Percentiles rank a stretch among this genome's conserved stretches.
phyloP scores from a whole-genome alignment of 2,797 vertebrate species.

The Hoplostethus mediterraneus region DNA sequence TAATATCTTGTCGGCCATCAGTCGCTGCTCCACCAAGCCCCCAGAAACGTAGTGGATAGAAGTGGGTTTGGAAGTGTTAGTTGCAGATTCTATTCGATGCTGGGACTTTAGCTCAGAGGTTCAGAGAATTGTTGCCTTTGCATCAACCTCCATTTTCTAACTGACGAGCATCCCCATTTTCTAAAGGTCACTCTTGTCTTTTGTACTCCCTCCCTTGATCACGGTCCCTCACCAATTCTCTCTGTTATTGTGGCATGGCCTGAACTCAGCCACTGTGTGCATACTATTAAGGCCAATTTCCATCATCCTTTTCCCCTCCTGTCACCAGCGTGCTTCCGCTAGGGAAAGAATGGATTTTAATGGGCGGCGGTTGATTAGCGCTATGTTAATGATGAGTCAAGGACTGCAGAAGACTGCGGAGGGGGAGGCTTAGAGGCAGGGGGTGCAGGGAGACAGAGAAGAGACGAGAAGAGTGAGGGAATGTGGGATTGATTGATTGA shows the following conservation, averaged over 20 bases:
- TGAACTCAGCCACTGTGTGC: slow-evolving; percentile 29
- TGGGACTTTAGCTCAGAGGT: slow-evolving; percentile 37
- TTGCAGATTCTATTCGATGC: slow-evolving; percentile 9
- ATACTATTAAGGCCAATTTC: slow-evolving; percentile 75
- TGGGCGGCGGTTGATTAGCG: slow-evolving; percentile 70
- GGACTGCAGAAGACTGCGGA: slow-evolving; percentile 19
- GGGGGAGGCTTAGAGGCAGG: slow-evolving; percentile 47
- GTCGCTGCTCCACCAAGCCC: slow-evolving; percentile 43
- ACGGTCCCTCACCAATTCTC: slow-evolving; percentile 16
- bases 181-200: slow-evolving; percentile 60
- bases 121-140: slow-evolving; percentile 1
- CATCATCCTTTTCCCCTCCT: slow-evolving; percentile 49
- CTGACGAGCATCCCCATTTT: slow-evolving; percentile 53
- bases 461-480: neutral
- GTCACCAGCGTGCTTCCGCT: slow-evolving; percentile 44
- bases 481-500: slow-evolving; percentile 1
- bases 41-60: slow-evolving; percentile 23
- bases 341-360: slow-evolving; percentile 58
- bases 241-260: slow-evolving; percentile 16
- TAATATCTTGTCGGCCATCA: slow-evolving; percentile 53
- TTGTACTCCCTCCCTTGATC: slow-evolving; percentile 14
- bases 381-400: slow-evolving; percentile 58
- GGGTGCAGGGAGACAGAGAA: neutral
- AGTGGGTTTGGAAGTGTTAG: slow-evolving; percentile 30
- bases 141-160: slow-evolving; percentile 59